Conservation (phyloP, 2,797 vertebrate genomes). For the Onychomys arenicola region DNA sequence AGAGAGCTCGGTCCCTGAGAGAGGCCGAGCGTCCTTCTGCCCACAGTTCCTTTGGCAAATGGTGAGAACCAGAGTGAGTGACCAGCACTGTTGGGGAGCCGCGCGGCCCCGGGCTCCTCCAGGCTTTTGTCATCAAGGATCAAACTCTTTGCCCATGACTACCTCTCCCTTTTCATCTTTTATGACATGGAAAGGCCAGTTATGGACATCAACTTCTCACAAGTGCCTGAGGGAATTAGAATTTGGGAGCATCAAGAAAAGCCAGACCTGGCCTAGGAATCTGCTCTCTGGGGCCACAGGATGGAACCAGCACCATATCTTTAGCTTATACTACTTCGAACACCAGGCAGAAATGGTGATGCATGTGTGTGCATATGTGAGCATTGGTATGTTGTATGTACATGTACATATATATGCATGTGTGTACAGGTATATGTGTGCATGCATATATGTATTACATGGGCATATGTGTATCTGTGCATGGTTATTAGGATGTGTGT, state of each 20-base stretch:
- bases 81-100: background rate
- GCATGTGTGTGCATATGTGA: background rate
- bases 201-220: background rate
- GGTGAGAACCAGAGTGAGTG: background rate
- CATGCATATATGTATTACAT: background rate
- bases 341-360: background rate
- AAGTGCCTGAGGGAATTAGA: background rate
- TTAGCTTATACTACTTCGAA: background rate
- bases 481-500: background rate
- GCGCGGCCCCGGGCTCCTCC: fast-evolving
- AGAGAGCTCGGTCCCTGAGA: fast-evolving
- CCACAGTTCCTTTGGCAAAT: background rate
- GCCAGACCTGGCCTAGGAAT: background rate
- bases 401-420: too few species aligned
- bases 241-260: background rate
- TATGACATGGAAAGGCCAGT: background rate
- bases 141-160: fast-evolving
- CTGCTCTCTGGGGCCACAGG: background rate
- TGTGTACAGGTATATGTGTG: background rate
- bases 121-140: background rate
- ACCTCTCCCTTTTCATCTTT: background rate
- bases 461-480: background rate
- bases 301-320: background rate
- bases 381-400: background rate
- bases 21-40: fast-evolving